A percentile compares a stretch with the other conserved stretches of the same genome.
phyloP scores from a whole-genome alignment of 1,140 invertebrate genomes.

The Protaetia brevitarsis region DNA sequence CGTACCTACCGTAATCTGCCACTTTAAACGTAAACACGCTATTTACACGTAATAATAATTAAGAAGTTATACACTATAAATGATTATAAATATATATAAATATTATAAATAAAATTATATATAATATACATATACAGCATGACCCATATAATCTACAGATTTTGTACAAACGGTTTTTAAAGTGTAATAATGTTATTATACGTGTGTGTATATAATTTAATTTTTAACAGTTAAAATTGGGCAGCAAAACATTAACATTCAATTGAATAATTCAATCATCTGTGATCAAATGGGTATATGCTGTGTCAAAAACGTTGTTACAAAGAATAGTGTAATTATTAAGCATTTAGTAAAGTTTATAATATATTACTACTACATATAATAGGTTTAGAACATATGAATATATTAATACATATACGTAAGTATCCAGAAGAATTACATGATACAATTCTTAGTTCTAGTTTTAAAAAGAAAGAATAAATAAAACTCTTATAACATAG shows the following conservation, averaged over 20 bases:
- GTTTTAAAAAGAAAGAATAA: neutral
- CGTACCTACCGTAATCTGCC: constrained; percentile 42
- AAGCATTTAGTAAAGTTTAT: constrained; percentile 25
- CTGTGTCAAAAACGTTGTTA: constrained; percentile 23
- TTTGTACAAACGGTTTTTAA: constrained; percentile 14
- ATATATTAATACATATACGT: constrained; percentile 28
- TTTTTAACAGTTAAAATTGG: constrained; percentile 15
- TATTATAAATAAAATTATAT: constrained; percentile 13
- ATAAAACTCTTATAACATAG: constrained; percentile 18
- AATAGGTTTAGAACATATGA: constrained; percentile 23
- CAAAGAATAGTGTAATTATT: constrained; percentile 26
- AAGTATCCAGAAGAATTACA: constrained; percentile 24
- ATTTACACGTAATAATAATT: constrained; percentile 39
- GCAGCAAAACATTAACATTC: constrained; percentile 10
- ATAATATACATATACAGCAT: constrained; percentile 21
- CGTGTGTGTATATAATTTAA: constrained; percentile 9
- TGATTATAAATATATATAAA: constrained; percentile 26
- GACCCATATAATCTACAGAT: constrained; percentile 16
- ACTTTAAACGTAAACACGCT: constrained; percentile 40
- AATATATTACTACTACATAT: constrained; percentile 19
- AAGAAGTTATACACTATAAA: constrained; percentile 44
- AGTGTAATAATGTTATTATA: neutral
- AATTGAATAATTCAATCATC: constrained; percentile 10
- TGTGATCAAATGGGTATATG: constrained; percentile 21
- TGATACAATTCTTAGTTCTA: constrained; percentile 19